Base-by-base conservation (phyloP, 2,797 vertebrate genomes). In the Brachyalestes nurse region DNA sequence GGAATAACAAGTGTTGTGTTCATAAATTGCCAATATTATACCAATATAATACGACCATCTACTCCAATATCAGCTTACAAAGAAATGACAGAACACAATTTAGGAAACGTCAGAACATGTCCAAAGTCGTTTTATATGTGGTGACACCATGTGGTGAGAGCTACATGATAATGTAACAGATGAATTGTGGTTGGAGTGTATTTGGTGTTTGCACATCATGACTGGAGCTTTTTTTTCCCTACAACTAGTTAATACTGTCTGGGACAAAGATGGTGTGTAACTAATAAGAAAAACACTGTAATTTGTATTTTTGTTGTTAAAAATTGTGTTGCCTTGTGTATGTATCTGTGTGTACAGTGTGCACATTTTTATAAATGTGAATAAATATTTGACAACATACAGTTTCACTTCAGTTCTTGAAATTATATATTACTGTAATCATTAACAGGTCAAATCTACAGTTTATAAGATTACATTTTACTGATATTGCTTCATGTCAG, bases 311-410 rank as follows among this genome's bases (percentile, higher is more conserved):
- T 70, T 84, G 64, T 73, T 85, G 79, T 77, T 78, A 65, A 79
- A 45, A 42, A 61, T 10, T 82, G 42, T 76, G 23, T 80, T 76
- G 86, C 89, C 82, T 88, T 84, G 76, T 89, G 82, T 85, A 61
- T 40, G 64, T 77, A 65, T 83, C 75, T 85, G 82, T 85, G 73
- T 81, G 72, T 79, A 69, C 45, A 66, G 55, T 80, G 61, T 87
- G 78, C 90, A 70, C 71, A 72, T 62, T 49, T 66, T 81, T 88
- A 89, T 80, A 47, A 72, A 77, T 92, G 86, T 88, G 82, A 92
- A 91, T 91, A 91, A 93, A 93, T 40, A 72, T 88, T 89, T 89
- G 66, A 87, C 71, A 82, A 51, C 78, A 78, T 75, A 14, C 40
- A 57, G 21, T 42, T 75, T 84, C 40, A 9, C 40, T 89, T 47